Evolutionary conservation across 53 echinoderm and acorn worm genomes (phyloP).

Genomic region (Arbacia lixula): DNA sequence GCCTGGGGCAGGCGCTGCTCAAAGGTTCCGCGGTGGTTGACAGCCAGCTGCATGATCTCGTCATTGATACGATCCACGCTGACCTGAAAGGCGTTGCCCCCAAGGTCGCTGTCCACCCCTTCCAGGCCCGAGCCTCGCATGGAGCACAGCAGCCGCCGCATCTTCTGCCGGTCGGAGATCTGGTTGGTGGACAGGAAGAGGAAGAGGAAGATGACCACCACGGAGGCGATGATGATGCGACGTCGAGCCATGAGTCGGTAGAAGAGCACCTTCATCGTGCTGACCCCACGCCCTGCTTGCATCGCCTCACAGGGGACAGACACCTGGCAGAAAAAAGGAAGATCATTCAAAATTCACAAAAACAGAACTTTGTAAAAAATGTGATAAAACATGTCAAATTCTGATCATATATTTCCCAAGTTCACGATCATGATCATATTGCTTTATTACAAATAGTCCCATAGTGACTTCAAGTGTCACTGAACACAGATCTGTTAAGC

Average conservation of each 20-base stretch:
- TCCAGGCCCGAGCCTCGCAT: background rate
- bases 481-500: too few species aligned
- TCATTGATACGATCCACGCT: conserved; percentile 32
- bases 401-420: too few species aligned
- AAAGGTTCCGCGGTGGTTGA: conserved; percentile 35
- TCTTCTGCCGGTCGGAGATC: conserved; percentile 37
- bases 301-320: too few species aligned
- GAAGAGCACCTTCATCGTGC: conserved; percentile 20
- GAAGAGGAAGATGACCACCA: background rate
- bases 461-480: too few species aligned
- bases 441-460: too few species aligned
- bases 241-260: conserved; percentile 18
- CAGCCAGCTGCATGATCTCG: background rate
- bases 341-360: too few species aligned
- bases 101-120: background rate
- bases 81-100: background rate
- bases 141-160: conserved; percentile 29
- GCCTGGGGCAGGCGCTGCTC: conserved; percentile 82
- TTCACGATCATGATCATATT: too few species aligned
- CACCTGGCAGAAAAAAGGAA: too few species aligned
- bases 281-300: background rate
- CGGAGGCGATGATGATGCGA: background rate
- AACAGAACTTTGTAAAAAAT: too few species aligned
- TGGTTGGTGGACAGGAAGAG: conserved; percentile 31
- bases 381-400: too few species aligned